Base-by-base conservation (phyloP, 2,113 vertebrate species). In the Dissostichus mawsoni region DNA sequence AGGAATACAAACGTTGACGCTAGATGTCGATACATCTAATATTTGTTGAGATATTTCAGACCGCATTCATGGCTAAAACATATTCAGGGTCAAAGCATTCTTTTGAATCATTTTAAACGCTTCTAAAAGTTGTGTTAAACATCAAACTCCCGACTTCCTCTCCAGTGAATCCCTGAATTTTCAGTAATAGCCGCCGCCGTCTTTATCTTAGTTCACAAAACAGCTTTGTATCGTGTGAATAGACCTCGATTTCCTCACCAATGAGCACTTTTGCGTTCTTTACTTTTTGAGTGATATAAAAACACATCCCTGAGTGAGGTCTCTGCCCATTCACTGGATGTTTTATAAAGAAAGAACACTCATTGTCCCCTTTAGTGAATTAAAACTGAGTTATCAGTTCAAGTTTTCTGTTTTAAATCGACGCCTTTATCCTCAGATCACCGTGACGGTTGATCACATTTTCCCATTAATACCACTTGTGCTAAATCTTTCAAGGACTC, bases 381-480 rank as follows among this genome's bases (percentile, higher is more conserved):
- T 11, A 16, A 41, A 25, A 13, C 57, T 18, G 23, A 59, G 9
- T 44, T 64, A 59, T 63, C 44, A 52, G 20, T 29, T 47, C 48
- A 16, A 13, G 11, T 58, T 69, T 64, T 36, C 47, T 66, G 47
- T 66, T 56, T n/a, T 11, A 56, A 77, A 73, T 44, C 69, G 36
- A 71, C 14, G 2, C 5, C 63, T 52, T 76, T 69, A 62, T 66
- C 74, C 51, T 36, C 58, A 47, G 20, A 68, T 50, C 59, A 47
- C 68, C 33, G n/a, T 33, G 45, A 73, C 29, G 63, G 85, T 62
- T 69, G 66, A 82, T 83, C 69, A 3, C 14, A 36, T 77, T 74
- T 74, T 29, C 75, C 74, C 50, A 80, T 74, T 69, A 69, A 74
- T 33, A 36, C 36, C 23, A 25, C 72, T 65, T 51, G 0, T 18